A percentile compares a stretch with the other conserved stretches of the same genome.
Conservation (phyloP, 1,140 invertebrate species). For the Heliconius himera region DNA sequence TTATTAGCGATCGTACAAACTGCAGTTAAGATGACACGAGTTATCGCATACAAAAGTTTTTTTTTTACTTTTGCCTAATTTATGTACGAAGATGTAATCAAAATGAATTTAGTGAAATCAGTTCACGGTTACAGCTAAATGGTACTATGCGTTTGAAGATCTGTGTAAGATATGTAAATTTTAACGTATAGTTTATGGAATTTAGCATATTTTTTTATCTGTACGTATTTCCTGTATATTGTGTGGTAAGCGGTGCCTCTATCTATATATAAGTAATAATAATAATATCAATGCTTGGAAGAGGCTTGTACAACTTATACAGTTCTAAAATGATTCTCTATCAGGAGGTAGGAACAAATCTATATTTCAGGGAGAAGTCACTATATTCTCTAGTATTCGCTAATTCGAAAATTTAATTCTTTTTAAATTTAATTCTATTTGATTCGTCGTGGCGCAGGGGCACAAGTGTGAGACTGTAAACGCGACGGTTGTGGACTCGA, state of each 20-base stretch:
- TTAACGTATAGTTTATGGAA: background rate
- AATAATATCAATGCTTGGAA: no score
- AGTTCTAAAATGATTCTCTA: no score
- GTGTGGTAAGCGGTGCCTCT: background rate
- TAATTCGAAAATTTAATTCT: no score
- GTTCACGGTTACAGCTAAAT: conserved; percentile 24
- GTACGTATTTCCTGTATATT: background rate
- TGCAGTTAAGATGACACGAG: conserved; percentile 1
- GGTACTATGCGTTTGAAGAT: conserved; percentile 1
- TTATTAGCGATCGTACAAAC: background rate
- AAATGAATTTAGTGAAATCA: conserved; percentile 28
- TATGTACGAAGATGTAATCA: conserved; percentile 21
- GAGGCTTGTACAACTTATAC: no score
- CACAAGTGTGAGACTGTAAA: no score
- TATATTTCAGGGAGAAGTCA: no score
- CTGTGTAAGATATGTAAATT: background rate
- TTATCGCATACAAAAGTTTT: conserved; percentile 19
- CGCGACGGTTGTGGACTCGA: no score
- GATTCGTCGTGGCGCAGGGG: no score
- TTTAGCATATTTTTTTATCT: background rate
- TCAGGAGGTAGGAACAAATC: no score
- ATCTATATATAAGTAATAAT: no score
- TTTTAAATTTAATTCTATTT: no score
- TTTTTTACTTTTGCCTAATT: conserved; percentile 11
- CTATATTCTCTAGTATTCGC: no score